Evolutionary conservation across 2,113 vertebrate species (phyloP), one percentile per base, ranked within the genome.

Genomic region (Spea bombifrons): DNA sequence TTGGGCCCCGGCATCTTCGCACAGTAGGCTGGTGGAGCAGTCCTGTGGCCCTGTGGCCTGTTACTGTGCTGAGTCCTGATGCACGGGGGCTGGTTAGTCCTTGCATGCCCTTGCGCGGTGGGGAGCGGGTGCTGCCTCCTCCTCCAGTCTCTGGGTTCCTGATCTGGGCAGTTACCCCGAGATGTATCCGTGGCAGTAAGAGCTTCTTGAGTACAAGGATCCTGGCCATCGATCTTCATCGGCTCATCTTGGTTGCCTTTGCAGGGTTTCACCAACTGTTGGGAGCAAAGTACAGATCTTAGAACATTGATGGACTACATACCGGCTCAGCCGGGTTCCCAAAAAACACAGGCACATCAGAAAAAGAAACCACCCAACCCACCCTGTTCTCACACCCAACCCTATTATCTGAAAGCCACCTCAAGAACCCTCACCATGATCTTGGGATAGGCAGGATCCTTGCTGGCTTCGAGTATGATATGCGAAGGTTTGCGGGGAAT

Each of bases 381-480:
- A 30, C 30, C 30, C 30, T 30, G 30, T 30, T 30, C 30, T 30
- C 30, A 30, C 30, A 30, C 30, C 30, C 30, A 30, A 30, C 30
- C 30, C 1, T 30, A 30, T 30, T 30, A 30, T 30, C 30, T 2
- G 30, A 30, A 30, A 30, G 30, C 30, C 30, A 30, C 30, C 30
- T 30, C 30, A 30, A 30, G 30, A 17, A 7, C 30, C 83, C 91
- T 82, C 86, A 96, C 93, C 7, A 90, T 93, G 76, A 95, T 89
- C 78, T 85, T 91, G 7, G 94, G 94, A 74, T 94, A 94, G 82
- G 86, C 91, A 75, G 93, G 92, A 81, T 92, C 91, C 84, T 92
- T 93, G 90, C 92, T 93, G 9, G 95, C 92, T 83, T 95, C 94
- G 78, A 95, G 88, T 17, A 96, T 88, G 80, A 94, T 92, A 76